These are phyloP conservation scores for Trissolcus japonicus DNA, from an alignment of 2,888 invertebrate species.

Conservation along the genomic window DNA sequence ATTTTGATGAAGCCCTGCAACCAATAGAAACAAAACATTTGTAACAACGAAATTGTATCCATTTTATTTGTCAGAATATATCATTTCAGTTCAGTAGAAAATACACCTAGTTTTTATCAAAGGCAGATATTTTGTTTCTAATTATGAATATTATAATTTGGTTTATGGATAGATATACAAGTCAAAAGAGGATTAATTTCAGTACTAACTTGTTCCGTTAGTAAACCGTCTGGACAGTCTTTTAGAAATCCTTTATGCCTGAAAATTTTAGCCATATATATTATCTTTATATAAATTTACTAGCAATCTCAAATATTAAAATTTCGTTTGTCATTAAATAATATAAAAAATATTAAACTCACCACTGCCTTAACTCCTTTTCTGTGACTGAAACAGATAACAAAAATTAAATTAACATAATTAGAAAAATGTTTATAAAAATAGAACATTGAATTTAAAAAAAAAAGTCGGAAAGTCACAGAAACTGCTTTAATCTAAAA, in stretches of 20 bases:
- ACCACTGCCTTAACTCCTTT: conserved; percentile 93
- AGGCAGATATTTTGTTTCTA: too few relatives aligned
- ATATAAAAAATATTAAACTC: conserved; percentile 73
- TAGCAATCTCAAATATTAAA: not conserved
- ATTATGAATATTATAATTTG: too few relatives aligned
- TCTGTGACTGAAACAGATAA: conserved; percentile 86
- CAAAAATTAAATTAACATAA: not conserved
- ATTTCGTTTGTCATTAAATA: not conserved
- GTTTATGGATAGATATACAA: too few relatives aligned
- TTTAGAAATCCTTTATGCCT: conserved; percentile 98
- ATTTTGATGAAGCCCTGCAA: conserved; percentile 98
- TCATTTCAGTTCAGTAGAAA: too few relatives aligned
- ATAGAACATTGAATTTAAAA: too few relatives aligned
- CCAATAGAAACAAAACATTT: not conserved
- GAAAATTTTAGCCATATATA: conserved; percentile 56
- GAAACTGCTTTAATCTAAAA: too few relatives aligned
- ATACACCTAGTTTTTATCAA: too few relatives aligned
- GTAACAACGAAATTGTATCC: not conserved
- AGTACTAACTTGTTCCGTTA: conserved; percentile 91
- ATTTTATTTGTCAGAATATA: too few relatives aligned
- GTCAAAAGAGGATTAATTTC: conserved; percentile 1
- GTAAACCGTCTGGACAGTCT: conserved; percentile 96
- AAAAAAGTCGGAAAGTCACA: too few relatives aligned
- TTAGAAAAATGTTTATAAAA: not conserved
- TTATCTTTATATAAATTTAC: not conserved